phyloP scores from a whole-genome alignment of 2,888 invertebrate species.

The Lysandra bellargus region DNA sequence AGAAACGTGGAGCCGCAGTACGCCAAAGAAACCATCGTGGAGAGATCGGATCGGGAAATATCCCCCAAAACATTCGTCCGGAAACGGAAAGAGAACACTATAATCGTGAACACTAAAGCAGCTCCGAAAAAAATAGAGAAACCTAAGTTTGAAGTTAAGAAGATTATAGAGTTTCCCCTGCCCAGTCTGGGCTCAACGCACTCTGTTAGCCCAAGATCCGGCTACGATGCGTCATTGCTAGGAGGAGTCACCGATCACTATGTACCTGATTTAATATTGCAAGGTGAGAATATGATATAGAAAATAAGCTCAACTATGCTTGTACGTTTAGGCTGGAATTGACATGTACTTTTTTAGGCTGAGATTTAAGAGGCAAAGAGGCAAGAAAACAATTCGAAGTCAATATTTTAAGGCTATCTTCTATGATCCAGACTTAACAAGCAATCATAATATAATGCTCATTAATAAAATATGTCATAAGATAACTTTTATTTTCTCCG shows the following conservation, averaged over 20 bases:
- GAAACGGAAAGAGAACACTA: slow-evolving; percentile 66
- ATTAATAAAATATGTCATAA: background rate
- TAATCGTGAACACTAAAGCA: slow-evolving; percentile 60
- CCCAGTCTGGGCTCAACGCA: slow-evolving; percentile 52
- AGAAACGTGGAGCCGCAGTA: slow-evolving; percentile 65
- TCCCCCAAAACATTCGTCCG: slow-evolving; percentile 70
- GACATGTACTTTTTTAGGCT: too few relatives aligned
- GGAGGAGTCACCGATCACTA: slow-evolving; percentile 84
- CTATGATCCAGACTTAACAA: background rate
- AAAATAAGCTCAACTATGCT: too few relatives aligned
- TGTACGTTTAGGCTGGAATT: too few relatives aligned
- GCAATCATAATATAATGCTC: background rate
- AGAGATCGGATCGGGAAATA: slow-evolving; percentile 49
- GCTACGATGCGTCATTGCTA: slow-evolving; percentile 82
- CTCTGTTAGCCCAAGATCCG: slow-evolving; percentile 50
- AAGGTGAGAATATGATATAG: slow-evolving; percentile 68
- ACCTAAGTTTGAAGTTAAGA: slow-evolving; percentile 54
- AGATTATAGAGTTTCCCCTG: slow-evolving; percentile 81
- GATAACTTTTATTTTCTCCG: background rate
- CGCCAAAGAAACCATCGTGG: slow-evolving; percentile 60
- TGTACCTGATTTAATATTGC: slow-evolving; percentile 88
- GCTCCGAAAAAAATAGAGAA: slow-evolving; percentile 36
- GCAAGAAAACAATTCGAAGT: too few relatives aligned
- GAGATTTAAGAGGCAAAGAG: too few relatives aligned
- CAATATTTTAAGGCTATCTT: too few relatives aligned